Percentiles rank a stretch among this genome's conserved stretches.
Conservation (phyloP, 2,113 vertebrate genomes). For the Odontesthes bonariensis region DNA sequence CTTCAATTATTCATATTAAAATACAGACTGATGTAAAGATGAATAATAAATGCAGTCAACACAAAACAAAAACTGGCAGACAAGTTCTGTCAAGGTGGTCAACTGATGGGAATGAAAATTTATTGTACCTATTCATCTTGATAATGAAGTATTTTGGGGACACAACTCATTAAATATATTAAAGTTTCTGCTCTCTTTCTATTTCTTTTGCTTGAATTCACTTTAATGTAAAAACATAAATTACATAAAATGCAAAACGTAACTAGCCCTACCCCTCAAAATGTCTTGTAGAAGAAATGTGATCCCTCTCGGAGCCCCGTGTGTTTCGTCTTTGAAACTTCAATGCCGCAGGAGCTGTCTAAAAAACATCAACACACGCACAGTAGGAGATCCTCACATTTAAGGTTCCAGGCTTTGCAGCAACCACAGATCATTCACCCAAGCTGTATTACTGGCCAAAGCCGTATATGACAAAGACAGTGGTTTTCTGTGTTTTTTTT, state of each 20-base stretch:
- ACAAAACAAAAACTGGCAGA: conserved; percentile 82
- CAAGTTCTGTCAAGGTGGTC: conserved; percentile 69
- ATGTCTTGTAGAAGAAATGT: conserved; percentile 32
- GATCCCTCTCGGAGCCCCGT: conserved; percentile 28
- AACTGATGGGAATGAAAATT: conserved; percentile 67
- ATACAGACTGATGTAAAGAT: conserved; percentile 84
- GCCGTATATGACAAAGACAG: conserved; percentile 27
- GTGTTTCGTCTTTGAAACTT: conserved; percentile 61
- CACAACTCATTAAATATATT: conserved; percentile 28
- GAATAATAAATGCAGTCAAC: conserved; percentile 86
- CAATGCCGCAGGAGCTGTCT: conserved; percentile 63
- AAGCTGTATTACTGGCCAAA: conserved; percentile 40
- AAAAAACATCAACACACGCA: conserved; percentile 60
- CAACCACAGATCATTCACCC: conserved; percentile 45
- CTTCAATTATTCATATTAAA: conserved; percentile 87
- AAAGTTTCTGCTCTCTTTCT: conserved; percentile 17
- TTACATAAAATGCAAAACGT: not conserved
- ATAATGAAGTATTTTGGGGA: conserved; percentile 23
- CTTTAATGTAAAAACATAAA: not conserved
- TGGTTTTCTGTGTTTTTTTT: conserved; percentile 16
- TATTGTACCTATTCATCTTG: conserved; percentile 46
- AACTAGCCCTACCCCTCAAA: not conserved
- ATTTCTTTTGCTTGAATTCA: not conserved
- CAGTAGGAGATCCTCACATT: conserved; percentile 47
- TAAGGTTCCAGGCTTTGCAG: conserved; percentile 28